Evolutionary conservation across 1,140 invertebrate genomes (phyloP), one percentile per base, ranked within the genome.

Genomic region (Schlechtendalia chinensis): DNA sequence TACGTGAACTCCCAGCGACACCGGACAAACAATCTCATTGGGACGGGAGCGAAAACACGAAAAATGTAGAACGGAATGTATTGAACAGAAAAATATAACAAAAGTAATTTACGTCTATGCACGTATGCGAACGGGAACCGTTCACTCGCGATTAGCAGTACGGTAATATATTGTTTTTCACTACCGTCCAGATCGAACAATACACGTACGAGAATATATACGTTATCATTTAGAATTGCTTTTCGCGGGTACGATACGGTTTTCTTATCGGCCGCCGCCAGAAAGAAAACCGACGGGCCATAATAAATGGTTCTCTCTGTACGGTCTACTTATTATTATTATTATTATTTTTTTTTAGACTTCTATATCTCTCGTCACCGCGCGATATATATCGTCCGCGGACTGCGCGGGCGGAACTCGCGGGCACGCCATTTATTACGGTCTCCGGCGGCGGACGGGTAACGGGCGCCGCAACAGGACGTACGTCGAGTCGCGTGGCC

Each of bases 281-380:
- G 65, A 77, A 54, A 79, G 47, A 27, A n/a, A n/a, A 58, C 45
- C 39, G 27, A 59, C 32, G 63, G 54, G 39, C n/a, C 58, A 56
- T 79, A 79, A 82, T 79, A 82, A 79, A 74, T 82, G n/a, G 65
- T 79, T 82, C 54, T 61, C 71, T 53, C 11, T 58, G 56, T 24
- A 11, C 22, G 56, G 47, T 50, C 47, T 50, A 6, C 47, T 50
- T 50, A n/a, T n/a, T n/a, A n/a, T n/a, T n/a, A n/a, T n/a, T n/a
- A n/a, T 45, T 45, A 5, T 10, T 45, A 45, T 22, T 3, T 17
- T 39, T 4, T 69, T 17, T 39, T 24, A 10, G 12, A 24, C 5
- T 47, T 17, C 5, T 54, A 24, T 50, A 5, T 69, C 11, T 0
- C n/a, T n/a, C 4, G 1, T 11, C 32, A 8, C 47, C 19, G 39